These are phyloP conservation scores for Nebria salina DNA, from an alignment of 2,888 invertebrate species.

Conservation along the genomic window DNA sequence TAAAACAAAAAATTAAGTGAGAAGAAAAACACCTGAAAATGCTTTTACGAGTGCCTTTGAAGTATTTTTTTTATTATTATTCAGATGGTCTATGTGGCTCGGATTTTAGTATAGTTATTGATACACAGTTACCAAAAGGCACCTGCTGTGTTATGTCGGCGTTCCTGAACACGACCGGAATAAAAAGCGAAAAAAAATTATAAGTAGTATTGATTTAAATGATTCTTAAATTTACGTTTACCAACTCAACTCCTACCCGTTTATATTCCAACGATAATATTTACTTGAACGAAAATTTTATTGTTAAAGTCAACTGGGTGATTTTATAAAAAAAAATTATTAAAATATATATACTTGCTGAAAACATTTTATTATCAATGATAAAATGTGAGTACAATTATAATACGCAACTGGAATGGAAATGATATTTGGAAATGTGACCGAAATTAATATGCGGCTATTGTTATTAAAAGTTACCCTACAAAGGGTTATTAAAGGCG, in stretches of 20 bases:
- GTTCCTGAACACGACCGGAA: background rate
- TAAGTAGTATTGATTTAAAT: background rate
- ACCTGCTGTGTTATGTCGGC: background rate
- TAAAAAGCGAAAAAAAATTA: background rate
- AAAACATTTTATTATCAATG: no score
- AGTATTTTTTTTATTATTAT: background rate
- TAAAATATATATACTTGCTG: no score
- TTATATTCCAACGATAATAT: no score
- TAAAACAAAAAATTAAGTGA: background rate
- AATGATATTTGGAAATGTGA: no score
- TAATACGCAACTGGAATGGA: no score
- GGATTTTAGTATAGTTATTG: background rate
- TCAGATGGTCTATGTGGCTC: background rate
- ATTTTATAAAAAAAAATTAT: no score
- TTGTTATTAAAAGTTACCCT: background rate
- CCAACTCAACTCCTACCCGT: no score
- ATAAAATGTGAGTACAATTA: no score
- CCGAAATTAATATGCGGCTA: background rate
- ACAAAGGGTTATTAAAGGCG: background rate
- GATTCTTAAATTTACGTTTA: background rate
- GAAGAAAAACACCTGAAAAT: background rate
- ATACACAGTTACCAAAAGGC: background rate
- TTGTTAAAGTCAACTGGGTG: no score
- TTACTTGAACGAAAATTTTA: no score
- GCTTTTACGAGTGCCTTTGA: background rate